Percentiles rank a stretch among this genome's conserved stretches.
These are phyloP conservation scores for Meloidogyne chitwoodi DNA, from an alignment of 1,140 invertebrate genomes.

Conservation along the genomic window DNA sequence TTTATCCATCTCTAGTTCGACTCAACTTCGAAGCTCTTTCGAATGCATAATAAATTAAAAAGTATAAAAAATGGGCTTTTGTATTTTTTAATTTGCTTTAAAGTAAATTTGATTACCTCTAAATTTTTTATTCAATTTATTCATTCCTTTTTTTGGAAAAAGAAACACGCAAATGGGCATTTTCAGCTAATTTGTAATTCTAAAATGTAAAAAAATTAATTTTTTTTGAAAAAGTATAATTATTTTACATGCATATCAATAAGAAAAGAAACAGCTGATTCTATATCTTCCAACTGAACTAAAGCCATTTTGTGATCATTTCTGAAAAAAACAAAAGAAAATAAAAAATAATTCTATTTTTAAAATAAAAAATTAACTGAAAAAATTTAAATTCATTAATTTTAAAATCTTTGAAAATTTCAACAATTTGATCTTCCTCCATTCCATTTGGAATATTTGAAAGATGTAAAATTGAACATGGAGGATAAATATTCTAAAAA, in stretches of 20 bases:
- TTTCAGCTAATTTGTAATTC: conserved; percentile 64
- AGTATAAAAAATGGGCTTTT: too few species aligned
- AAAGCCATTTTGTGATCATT: conserved; percentile 99
- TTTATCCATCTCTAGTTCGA: too few species aligned
- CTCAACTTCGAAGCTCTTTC: too few species aligned
- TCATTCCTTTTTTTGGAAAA: conserved; percentile 64
- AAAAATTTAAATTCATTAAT: conserved; percentile 66
- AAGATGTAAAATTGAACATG: conserved; percentile 91
- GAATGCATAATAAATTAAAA: too few species aligned
- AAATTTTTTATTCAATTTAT: too few species aligned
- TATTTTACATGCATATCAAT: conserved; percentile 68
- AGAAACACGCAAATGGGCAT: conserved; percentile 64
- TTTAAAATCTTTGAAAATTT: conserved; percentile 57
- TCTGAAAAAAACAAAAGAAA: conserved; percentile 65
- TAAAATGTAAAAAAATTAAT: too few species aligned
- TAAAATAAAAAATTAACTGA: conserved; percentile 64
- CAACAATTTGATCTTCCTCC: conserved; percentile 49
- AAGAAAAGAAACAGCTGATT: conserved; percentile 88
- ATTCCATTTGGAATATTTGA: conserved; percentile 85
- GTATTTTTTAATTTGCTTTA: too few species aligned
- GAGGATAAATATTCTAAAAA: conserved; percentile 87
- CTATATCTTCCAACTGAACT: conserved; percentile 85
- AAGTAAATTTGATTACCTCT: too few species aligned
- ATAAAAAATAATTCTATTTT: neutral
- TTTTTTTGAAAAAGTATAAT: too few species aligned